These are phyloP conservation scores for Microtus montanus DNA, from an alignment of 2,113 vertebrate species.

Conservation along the genomic window DNA sequence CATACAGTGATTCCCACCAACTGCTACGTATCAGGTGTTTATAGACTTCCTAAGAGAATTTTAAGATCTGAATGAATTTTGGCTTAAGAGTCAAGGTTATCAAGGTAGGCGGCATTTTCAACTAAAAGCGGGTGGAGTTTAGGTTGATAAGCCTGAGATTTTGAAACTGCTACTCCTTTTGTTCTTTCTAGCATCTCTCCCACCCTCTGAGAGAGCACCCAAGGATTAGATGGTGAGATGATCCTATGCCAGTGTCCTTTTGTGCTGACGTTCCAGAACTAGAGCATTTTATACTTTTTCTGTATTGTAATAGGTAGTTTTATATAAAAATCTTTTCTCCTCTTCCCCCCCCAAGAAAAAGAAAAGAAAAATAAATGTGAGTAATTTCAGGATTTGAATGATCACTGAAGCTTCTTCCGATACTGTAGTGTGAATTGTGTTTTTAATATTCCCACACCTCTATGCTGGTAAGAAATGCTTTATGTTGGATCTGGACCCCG, in stretches of 20 bases:
- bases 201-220: constrained; percentile 49
- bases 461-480: no score
- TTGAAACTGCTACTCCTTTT: constrained; percentile 52
- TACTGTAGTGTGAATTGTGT: no score
- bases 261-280: constrained; percentile 74
- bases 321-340: constrained; percentile 74
- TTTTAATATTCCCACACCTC: no score
- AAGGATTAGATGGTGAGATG: constrained; percentile 69
- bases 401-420: no score
- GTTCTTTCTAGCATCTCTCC: constrained; percentile 58
- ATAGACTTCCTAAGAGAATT: constrained; percentile 71
- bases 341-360: background rate
- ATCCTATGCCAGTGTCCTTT: constrained; percentile 79
- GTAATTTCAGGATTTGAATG: no score
- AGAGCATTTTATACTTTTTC: constrained; percentile 81
- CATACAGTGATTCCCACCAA: constrained; percentile 64
- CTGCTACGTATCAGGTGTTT: constrained; percentile 63
- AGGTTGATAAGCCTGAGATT: constrained; percentile 57
- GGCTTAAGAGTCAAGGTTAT: constrained; percentile 59
- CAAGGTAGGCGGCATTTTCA: constrained; percentile 32
- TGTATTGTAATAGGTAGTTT: constrained; percentile 81
- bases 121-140: constrained; percentile 36
- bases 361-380: no score
- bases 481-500: no score
- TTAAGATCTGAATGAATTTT: constrained; percentile 64